Base-by-base conservation (phyloP, 2,888 invertebrate species). In the Bombyx huttoni region DNA sequence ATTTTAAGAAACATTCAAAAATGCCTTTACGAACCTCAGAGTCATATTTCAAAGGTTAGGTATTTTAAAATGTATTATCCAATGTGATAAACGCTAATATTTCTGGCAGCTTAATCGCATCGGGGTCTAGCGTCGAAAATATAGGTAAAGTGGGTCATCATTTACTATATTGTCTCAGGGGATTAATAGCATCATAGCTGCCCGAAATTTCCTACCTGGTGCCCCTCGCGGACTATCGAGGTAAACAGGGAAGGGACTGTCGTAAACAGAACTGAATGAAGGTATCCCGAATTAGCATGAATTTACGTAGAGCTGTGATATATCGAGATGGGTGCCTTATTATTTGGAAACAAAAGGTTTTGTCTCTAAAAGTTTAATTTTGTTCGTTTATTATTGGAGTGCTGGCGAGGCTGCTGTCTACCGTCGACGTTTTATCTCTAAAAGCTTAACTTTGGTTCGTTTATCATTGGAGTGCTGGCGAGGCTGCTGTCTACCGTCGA, bases 141-240 rank as follows among this genome's bases (percentile, higher is more conserved):
- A 64, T 67, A 63, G 73, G 73, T 76, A 78, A 81, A 81, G 75
- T 78, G 75, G 81, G 77, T 73, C 78, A 73, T 72, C 70, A 75
- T 75, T 79, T 78, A 76, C 80, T 72, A 75, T 70, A 67, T 68
- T 67, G 73, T 74, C 81, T 70, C 75, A 53, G 53, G 68, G 79
- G 82, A 78, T 78, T 80, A 75, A 78, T 78, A 71, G 67, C 67
- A 69, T 70, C 68, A 71, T 70, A 73, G 69, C 68, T 61, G 54
- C 61, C 62, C 58, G 67, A 69, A 67, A 67, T 62, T 59, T 60
- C 61, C 61, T 67, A 69, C 70, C 70, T 70, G 67, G 64, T 67
- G 55, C 61, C 56, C 56, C 58, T 62, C 54, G 59, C 51, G 64
- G 64, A 59, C 58, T 62, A 53, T 62, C 56, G 45, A 12, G 40